Percentiles rank a stretch among this genome's conserved stretches.
Conservation (phyloP, 2,113 vertebrate species). For the Turnix velox region DNA sequence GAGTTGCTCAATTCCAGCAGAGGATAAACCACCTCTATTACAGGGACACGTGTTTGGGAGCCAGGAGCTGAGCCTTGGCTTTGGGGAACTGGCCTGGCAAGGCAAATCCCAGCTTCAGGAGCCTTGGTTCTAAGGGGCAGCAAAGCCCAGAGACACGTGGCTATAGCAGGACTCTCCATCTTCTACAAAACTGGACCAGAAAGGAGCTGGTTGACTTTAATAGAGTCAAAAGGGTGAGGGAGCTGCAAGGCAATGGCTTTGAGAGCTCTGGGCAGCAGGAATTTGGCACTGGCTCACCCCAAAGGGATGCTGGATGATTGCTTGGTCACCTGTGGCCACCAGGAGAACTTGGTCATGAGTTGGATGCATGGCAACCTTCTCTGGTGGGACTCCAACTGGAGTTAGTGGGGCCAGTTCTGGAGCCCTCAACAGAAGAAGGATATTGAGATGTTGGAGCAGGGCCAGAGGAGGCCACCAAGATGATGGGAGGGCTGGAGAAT, state of each 20-base stretch:
- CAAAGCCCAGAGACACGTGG: too few species aligned
- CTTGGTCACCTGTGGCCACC: neutral
- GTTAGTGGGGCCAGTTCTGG: too few species aligned
- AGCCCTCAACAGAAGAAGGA: too few species aligned
- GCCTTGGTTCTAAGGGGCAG: neutral
- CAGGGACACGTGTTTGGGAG: constrained; percentile 35
- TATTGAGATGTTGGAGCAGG: too few species aligned
- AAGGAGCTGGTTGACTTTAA: neutral
- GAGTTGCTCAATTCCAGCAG: constrained; percentile 32
- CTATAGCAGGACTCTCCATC: too few species aligned
- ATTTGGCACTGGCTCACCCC: neutral
- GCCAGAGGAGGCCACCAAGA: too few species aligned
- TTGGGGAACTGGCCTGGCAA: neutral
- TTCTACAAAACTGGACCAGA: neutral
- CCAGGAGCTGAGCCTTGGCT: constrained; percentile 40
- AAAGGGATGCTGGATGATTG: neutral
- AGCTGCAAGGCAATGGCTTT: fast-evolving
- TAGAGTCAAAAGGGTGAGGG: neutral
- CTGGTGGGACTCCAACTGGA: too few species aligned
- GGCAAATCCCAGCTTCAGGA: neutral
- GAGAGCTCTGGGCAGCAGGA: neutral
- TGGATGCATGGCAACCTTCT: neutral
- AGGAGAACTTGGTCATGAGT: neutral
- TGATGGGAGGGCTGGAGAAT: too few species aligned
- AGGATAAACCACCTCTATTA: constrained; percentile 36